These are phyloP conservation scores for Potorous gilbertii DNA, from an alignment of 2,797 vertebrate species.

Conservation along the genomic window DNA sequence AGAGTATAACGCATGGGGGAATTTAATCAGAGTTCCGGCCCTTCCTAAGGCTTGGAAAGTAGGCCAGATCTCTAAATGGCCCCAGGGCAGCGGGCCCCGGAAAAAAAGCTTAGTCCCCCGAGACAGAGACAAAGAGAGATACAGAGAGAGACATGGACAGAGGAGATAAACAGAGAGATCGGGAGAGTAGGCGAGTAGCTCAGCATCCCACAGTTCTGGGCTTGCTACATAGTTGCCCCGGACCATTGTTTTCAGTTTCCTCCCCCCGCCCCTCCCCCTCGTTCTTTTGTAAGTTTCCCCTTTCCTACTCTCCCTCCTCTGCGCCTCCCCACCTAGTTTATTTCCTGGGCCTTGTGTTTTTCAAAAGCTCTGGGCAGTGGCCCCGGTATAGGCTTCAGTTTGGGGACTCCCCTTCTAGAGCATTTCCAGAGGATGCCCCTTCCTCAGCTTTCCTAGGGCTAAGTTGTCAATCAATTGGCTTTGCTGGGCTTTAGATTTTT, in stretches of 20 bases:
- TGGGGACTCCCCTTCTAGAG: background rate
- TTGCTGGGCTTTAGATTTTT: background rate
- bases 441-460: background rate
- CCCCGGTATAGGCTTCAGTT: background rate
- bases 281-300: background rate
- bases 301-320: background rate
- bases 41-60: no score
- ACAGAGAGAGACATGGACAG: background rate
- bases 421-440: background rate
- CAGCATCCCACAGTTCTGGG: no score
- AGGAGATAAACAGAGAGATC: no score
- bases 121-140: background rate
- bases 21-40: no score
- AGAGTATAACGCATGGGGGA: no score
- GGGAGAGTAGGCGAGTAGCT: no score
- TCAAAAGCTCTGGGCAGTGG: background rate
- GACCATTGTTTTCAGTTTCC: background rate
- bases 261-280: no score
- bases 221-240: background rate
- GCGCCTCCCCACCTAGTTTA: background rate
- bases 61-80: background rate
- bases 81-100: background rate
- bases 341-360: background rate
- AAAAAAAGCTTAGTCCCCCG: rapidly evolving
- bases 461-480: background rate